These are phyloP conservation scores for Acheta domesticus DNA, from an alignment of 2,888 invertebrate genomes.

Conservation along the genomic window DNA sequence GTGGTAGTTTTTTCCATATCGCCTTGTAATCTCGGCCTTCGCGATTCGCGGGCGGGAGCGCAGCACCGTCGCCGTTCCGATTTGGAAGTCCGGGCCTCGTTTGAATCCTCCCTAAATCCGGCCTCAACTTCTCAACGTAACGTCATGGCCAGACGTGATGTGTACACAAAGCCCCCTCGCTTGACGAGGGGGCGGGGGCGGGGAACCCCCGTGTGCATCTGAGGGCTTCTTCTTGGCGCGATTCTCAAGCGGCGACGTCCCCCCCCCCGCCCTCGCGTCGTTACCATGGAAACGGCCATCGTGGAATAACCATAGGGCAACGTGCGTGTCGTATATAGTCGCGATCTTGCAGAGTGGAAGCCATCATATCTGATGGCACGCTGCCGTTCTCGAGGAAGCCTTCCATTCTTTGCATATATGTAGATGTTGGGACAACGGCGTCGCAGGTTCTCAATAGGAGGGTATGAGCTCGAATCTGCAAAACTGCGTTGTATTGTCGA, in stretches of 20 bases:
- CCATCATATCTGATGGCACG: no score
- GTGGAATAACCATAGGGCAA: neutral
- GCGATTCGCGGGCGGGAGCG: neutral
- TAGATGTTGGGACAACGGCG: no score
- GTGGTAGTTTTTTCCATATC: neutral
- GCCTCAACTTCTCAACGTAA: neutral
- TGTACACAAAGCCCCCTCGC: neutral
- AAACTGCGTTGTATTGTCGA: no score
- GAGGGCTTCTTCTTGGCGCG: neutral
- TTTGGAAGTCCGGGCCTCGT: neutral
- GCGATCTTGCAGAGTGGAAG: no score
- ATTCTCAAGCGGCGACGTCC: neutral
- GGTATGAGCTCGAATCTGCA: no score
- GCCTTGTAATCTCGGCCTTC: neutral
- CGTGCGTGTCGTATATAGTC: no score
- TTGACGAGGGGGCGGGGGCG: neutral
- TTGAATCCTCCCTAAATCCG: neutral
- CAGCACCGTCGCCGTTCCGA: neutral
- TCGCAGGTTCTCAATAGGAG: no score
- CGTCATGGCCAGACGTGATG: conserved; percentile 10
- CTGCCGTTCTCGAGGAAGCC: no score
- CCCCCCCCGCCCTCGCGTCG: neutral
- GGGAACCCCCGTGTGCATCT: neutral
- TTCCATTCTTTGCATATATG: no score
- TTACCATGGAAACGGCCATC: neutral